Conservation (phyloP, 2,888 invertebrate species). For the Schizotus pectinicornis region DNA sequence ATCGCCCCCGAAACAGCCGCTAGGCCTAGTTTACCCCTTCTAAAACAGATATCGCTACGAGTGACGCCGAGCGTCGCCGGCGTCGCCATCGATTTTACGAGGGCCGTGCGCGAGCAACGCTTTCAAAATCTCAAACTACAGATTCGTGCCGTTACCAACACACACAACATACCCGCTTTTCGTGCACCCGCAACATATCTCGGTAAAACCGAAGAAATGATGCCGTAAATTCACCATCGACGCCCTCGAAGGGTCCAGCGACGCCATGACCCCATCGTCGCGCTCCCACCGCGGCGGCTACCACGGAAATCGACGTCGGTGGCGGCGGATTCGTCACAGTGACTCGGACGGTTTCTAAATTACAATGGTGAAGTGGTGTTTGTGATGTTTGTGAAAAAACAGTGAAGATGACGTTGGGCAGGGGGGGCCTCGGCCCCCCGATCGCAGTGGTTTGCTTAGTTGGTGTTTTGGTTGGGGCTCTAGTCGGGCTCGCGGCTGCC, state of each 20-base stretch:
- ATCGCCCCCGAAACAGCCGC: neutral
- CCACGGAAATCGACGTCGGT: constrained; percentile 13
- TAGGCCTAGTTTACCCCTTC: constrained; percentile 28
- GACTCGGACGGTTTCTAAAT: constrained; percentile 1
- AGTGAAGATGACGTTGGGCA: constrained; percentile 42
- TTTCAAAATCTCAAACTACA: constrained; percentile 52
- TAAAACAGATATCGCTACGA: constrained; percentile 32
- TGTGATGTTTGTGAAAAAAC: constrained; percentile 17
- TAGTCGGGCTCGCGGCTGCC: constrained; percentile 40
- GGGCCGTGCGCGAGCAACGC: constrained; percentile 50
- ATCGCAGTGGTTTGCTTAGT: constrained; percentile 42
- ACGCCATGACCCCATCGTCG: neutral
- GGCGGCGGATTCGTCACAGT: neutral
- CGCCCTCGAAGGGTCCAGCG: neutral
- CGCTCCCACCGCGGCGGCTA: neutral
- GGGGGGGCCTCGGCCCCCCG: constrained; percentile 52
- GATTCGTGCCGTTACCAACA: constrained; percentile 45
- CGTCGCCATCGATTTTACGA: constrained; percentile 53
- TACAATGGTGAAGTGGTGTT: constrained; percentile 27
- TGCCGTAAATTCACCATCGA: neutral
- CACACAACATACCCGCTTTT: constrained; percentile 44
- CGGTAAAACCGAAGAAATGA: constrained; percentile 1
- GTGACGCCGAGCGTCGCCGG: constrained; percentile 38
- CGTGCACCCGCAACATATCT: constrained; percentile 15
- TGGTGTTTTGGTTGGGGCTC: constrained; percentile 42